Evolutionary conservation across 2,888 invertebrate species (phyloP).

Genomic region (Drosophila anceps): DNA sequence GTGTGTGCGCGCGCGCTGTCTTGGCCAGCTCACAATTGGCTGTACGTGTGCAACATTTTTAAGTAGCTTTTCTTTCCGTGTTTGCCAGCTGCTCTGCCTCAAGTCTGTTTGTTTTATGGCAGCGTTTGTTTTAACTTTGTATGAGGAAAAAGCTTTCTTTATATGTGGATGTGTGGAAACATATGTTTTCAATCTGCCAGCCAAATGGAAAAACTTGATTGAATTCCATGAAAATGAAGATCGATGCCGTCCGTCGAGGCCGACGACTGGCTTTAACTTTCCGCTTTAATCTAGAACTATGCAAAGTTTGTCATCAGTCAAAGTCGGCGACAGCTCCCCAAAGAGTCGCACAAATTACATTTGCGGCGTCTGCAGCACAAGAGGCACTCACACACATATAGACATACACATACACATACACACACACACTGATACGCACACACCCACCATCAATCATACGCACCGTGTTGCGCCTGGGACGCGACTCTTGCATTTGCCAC

Average conservation of each 20-base stretch:
- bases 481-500: conserved; percentile 43
- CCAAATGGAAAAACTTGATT: conserved; percentile 81
- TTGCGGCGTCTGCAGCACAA: conserved; percentile 62
- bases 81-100: conserved; percentile 42
- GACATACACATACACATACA: neutral
- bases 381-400: neutral
- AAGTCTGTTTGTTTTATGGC: conserved; percentile 69
- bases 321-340: conserved; percentile 52
- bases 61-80: conserved; percentile 68
- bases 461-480: conserved; percentile 57
- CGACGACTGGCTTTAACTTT: conserved; percentile 24
- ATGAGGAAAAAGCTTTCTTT: conserved; percentile 30
- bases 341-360: conserved; percentile 69
- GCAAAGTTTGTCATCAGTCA: conserved; percentile 67
- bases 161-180: conserved; percentile 44
- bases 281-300: conserved; percentile 51
- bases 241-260: conserved; percentile 20
- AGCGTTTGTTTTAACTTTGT: conserved; percentile 64
- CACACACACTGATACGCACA: conserved; percentile 10
- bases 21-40: conserved; percentile 70
- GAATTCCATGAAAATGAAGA: conserved; percentile 69
- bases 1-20: conserved; percentile 28
- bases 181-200: conserved; percentile 77
- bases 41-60: conserved; percentile 81
- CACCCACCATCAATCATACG: conserved; percentile 71